A percentile compares a stretch with the other conserved stretches of the same genome.
phyloP scores from a whole-genome alignment of 1,140 invertebrate genomes.

The Pectinophora gossypiella region DNA sequence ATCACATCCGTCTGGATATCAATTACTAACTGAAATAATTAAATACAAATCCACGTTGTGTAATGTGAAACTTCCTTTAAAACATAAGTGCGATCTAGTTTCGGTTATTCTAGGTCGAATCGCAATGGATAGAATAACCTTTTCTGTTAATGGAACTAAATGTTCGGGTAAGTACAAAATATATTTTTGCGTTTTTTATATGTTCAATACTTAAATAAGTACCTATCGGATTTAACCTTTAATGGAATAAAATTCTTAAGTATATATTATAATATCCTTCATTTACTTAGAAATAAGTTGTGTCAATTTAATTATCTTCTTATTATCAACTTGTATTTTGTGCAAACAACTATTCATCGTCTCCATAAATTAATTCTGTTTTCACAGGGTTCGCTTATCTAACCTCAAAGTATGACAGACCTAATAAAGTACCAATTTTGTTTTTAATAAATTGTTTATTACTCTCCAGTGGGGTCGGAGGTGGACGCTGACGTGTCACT shows the following conservation, averaged over 20 bases:
- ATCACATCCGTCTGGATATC: too few species aligned
- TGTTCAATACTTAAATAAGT: not conserved
- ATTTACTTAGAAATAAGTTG: not conserved
- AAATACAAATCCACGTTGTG: too few species aligned
- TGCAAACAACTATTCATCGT: not conserved
- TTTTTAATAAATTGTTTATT: not conserved
- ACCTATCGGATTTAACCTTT: not conserved
- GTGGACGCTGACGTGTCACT: constrained; percentile 73
- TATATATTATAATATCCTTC: not conserved
- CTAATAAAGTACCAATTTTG: not conserved
- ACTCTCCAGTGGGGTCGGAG: constrained; percentile 43
- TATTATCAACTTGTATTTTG: not conserved
- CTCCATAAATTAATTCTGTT: not conserved
- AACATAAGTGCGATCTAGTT: too few species aligned
- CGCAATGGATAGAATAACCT: not conserved
- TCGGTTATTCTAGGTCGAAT: too few species aligned
- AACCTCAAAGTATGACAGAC: not conserved
- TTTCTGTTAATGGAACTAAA: not conserved
- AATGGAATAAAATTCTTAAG: not conserved
- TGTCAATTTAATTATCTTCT: not conserved
- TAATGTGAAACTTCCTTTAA: too few species aligned
- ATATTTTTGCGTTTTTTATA: not conserved
- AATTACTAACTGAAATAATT: too few species aligned
- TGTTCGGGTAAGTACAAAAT: not conserved
- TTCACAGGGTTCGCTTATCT: too few species aligned